Evolutionary conservation across 2,113 vertebrate species (phyloP).

Genomic region (Mormyrus lacerda): DNA sequence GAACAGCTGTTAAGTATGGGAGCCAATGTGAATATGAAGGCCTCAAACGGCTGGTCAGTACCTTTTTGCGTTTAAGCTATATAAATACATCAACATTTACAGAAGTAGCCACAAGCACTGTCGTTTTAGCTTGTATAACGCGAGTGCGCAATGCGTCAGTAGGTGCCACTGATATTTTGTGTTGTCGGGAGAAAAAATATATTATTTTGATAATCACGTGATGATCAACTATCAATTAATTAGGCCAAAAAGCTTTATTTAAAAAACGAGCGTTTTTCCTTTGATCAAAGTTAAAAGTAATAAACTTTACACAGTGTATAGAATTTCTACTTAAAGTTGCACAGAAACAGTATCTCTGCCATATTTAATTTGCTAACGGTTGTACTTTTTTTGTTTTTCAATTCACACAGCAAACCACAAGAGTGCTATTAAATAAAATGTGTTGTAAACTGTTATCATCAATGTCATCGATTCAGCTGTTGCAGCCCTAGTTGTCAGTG

Average conservation of each 20-base stretch:
- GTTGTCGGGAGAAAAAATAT: not conserved
- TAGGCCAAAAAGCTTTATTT: not conserved
- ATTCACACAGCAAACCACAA: not conserved
- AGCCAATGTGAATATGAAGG: slow-evolving; percentile 71
- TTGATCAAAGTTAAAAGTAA: not conserved
- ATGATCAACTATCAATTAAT: not conserved
- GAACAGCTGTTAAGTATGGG: slow-evolving; percentile 87
- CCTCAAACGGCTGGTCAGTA: slow-evolving; percentile 84
- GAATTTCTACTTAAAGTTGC: not conserved
- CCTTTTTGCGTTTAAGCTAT: not conserved
- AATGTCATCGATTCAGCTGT: not conserved
- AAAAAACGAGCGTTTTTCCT: too few species aligned
- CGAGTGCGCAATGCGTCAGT: not conserved
- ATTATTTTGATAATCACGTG: not conserved
- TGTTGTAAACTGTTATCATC: not conserved
- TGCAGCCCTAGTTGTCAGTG: not conserved
- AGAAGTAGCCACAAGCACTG: not conserved
- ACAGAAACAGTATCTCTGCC: not conserved
- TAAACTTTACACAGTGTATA: not conserved
- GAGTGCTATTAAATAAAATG: not conserved
- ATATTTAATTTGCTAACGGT: not conserved
- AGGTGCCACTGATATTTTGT: not conserved
- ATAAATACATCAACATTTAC: not conserved
- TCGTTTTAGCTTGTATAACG: not conserved
- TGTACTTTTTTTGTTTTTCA: not conserved